Percentiles rank a stretch among this genome's conserved stretches.
Conservation (phyloP, 2,113 vertebrate species). For the Mellivora capensis region DNA sequence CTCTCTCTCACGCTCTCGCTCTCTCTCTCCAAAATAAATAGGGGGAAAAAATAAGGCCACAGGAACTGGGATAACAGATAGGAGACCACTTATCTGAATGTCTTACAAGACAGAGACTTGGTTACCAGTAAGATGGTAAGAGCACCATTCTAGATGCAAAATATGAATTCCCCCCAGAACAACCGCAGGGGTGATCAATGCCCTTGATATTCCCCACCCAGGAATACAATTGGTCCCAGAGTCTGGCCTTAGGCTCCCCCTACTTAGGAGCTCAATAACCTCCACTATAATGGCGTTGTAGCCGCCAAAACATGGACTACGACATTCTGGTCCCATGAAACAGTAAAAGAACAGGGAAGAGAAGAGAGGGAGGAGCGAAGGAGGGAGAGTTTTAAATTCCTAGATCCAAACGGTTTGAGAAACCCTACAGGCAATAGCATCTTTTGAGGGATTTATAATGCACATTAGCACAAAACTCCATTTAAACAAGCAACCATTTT, state of each 20-base stretch:
- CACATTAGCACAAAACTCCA: background rate
- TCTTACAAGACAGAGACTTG: background rate
- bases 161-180: background rate
- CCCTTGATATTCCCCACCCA: background rate
- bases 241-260: background rate
- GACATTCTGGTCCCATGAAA: background rate
- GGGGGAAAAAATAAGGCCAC: background rate
- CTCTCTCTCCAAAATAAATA: background rate
- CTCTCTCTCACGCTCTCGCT: too few relatives aligned
- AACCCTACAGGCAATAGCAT: background rate
- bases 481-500: background rate
- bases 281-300: background rate
- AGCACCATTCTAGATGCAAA: background rate
- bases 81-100: background rate
- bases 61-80: background rate
- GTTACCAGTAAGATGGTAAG: background rate
- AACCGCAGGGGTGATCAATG: background rate
- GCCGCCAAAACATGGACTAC: background rate
- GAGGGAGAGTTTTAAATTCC: background rate
- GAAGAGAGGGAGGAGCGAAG: too few relatives aligned
- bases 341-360: background rate
- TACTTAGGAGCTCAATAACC: background rate
- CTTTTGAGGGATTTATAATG: background rate
- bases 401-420: background rate
- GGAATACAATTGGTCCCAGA: background rate